phyloP scores from a whole-genome alignment of 1,140 invertebrate species.

The Nephila pilipes region DNA sequence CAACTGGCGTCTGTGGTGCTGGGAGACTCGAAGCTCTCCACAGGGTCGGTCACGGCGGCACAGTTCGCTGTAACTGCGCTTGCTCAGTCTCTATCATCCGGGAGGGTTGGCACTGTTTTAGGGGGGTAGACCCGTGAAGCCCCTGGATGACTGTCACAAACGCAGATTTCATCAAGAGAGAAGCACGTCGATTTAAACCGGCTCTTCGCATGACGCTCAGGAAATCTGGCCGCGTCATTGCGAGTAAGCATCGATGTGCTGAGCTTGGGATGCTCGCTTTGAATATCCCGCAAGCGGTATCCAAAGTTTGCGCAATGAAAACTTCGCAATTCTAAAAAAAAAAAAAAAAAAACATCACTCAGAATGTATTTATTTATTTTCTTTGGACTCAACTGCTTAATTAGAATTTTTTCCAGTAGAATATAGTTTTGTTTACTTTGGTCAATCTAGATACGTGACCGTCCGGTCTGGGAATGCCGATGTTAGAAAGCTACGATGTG shows the following conservation, averaged over 20 bases:
- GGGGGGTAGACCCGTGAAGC: background rate
- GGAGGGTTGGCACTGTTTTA: background rate
- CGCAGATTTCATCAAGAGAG: background rate
- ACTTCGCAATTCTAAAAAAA: background rate
- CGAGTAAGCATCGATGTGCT: too few species aligned
- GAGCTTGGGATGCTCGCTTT: too few species aligned
- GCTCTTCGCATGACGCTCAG: background rate
- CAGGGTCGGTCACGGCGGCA: conserved; percentile 39
- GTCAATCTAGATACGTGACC: background rate
- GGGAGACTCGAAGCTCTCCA: background rate
- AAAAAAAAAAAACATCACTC: background rate
- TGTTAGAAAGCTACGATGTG: background rate
- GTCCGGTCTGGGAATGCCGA: background rate
- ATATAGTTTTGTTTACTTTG: too few species aligned
- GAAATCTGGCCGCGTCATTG: background rate
- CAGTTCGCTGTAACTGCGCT: background rate
- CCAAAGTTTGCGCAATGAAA: background rate
- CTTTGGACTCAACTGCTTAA: background rate
- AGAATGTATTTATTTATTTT: background rate
- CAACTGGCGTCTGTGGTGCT: background rate
- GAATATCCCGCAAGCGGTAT: background rate
- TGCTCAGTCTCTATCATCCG: background rate
- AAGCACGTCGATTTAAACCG: background rate
- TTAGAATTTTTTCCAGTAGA: background rate
- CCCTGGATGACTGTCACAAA: background rate